These are phyloP conservation scores for Hydrolagus colliei DNA, from an alignment of 2,797 vertebrate genomes.

Conservation along the genomic window DNA sequence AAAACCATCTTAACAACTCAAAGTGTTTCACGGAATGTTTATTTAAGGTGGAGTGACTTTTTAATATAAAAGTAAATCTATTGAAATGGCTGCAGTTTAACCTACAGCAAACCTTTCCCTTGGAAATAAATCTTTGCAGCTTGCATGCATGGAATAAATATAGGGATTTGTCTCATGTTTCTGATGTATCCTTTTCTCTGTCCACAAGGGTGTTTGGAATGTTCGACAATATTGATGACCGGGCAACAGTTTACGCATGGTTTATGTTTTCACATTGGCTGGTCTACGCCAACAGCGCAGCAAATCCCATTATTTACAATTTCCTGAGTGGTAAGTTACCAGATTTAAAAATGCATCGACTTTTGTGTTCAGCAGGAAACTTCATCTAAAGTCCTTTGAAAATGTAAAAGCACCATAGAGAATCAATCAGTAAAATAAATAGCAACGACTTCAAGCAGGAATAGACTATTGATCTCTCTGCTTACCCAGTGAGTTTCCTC, in stretches of 20 bases:
- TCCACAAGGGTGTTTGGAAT: slow-evolving; percentile 79
- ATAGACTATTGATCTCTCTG: no score
- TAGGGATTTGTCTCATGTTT: background rate
- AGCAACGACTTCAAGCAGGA: no score
- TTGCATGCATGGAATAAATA: background rate
- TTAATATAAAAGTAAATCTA: no score
- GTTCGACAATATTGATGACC: slow-evolving; percentile 78
- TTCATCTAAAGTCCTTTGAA: no score
- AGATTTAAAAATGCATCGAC: background rate
- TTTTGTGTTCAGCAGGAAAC: background rate
- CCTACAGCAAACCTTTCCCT: background rate
- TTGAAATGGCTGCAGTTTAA: background rate
- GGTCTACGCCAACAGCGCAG: slow-evolving; percentile 93
- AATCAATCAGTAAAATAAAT: no score
- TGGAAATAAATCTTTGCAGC: background rate
- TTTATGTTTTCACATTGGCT: slow-evolving; percentile 96
- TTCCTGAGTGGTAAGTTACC: slow-evolving; percentile 86
- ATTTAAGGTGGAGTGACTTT: no score
- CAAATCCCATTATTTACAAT: slow-evolving; percentile 97
- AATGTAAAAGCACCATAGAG: no score
- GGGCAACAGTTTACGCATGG: slow-evolving; percentile 90
- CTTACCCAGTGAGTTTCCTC: no score
- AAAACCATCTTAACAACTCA: no score
- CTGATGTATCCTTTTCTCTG: slow-evolving; percentile 35
- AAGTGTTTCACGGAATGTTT: no score